phyloP scores from a whole-genome alignment of 2,888 invertebrate species.

The Steinernema carpocapsae region DNA sequence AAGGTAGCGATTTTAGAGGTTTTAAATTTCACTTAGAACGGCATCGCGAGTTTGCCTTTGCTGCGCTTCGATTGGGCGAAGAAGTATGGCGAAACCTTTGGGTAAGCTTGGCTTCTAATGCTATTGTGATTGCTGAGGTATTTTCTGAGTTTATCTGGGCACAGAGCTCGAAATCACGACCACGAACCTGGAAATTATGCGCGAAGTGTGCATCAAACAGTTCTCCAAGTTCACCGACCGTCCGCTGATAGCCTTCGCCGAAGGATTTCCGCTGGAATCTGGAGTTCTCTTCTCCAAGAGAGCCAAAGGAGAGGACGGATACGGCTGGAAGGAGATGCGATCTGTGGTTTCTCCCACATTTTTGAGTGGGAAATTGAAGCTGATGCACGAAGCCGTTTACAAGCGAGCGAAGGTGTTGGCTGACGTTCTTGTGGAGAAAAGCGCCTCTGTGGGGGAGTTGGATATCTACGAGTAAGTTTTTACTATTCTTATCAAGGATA shows the following conservation, averaged over 20 bases:
- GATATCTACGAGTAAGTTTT: conserved; percentile 57
- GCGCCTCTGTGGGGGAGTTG: conserved; percentile 41
- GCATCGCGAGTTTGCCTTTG: conserved; percentile 20
- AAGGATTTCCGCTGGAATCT: conserved; percentile 36
- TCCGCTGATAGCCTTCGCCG: conserved; percentile 38
- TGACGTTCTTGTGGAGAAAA: conserved; percentile 47
- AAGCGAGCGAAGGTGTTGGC: conserved; percentile 45
- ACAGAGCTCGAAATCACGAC: conserved; percentile 47
- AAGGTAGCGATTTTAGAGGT: background rate
- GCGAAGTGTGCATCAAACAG: conserved; percentile 60
- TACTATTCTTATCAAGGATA: background rate
- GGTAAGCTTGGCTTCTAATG: conserved; percentile 38
- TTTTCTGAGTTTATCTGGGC: conserved; percentile 51
- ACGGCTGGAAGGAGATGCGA: conserved; percentile 76
- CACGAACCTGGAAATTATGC: conserved; percentile 53
- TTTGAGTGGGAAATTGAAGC: conserved; percentile 76
- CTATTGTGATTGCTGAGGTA: background rate
- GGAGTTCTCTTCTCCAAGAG: conserved; percentile 22
- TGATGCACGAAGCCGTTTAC: conserved; percentile 45
- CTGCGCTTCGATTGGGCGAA: conserved; percentile 37
- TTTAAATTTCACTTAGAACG: background rate
- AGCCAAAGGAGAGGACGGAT: conserved; percentile 67
- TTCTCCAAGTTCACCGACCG: conserved; percentile 59
- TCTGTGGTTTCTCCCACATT: conserved; percentile 77
- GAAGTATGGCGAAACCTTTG: conserved; percentile 43